Evolutionary conservation across 2,113 vertebrate species (phyloP), one percentile per base, ranked within the genome.

Genomic region (Suricata suricatta): DNA sequence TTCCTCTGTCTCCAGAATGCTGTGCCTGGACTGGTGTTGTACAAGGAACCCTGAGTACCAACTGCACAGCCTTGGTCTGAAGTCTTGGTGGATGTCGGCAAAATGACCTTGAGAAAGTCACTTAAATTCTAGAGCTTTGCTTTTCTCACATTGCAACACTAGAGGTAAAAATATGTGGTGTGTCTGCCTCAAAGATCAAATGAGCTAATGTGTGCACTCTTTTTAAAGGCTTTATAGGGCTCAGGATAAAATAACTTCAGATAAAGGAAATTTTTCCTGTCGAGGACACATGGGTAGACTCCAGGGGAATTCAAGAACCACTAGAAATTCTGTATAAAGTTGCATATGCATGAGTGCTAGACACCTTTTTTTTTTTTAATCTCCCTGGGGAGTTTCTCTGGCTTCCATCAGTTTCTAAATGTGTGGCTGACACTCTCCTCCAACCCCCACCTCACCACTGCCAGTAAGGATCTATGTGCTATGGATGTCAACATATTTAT

Each of bases 101-200:
- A 95, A 54, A 90, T 41, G 16, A 88, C 57, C 82, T 60, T 8
- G 41, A 80, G 64, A 50, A 72, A 81, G 44, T 63, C 3, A 15
- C 19, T 25, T 15, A 41, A 87, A 68, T 29, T n/a, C 7, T 1
- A 0, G 8, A 88, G 57, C 64, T 95, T 44, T 69, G 57, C 71
- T 54, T 90, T 94, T 89, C 74, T 72, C 60, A 33, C 69, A 84
- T 57, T 90, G 92, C 80, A 83, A 84, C 93, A 71, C 2, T 50
- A 76, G 90, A 94, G 68, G 88, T 83, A 90, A 98, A 98, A 91
- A 64, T 8, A 33, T 81, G 94, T 14, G 64, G 80, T 76, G 74
- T 87, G 12, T n/a, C 57, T 87, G 33, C 90, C 92, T 95, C 80
- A 83, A 68, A 93, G 82, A 96, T 90, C 79, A 84, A 80, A 66